A percentile compares a stretch with the other conserved stretches of the same genome.
Conservation (phyloP, 2,113 vertebrate species). For the Himantopus leucocephalus region DNA sequence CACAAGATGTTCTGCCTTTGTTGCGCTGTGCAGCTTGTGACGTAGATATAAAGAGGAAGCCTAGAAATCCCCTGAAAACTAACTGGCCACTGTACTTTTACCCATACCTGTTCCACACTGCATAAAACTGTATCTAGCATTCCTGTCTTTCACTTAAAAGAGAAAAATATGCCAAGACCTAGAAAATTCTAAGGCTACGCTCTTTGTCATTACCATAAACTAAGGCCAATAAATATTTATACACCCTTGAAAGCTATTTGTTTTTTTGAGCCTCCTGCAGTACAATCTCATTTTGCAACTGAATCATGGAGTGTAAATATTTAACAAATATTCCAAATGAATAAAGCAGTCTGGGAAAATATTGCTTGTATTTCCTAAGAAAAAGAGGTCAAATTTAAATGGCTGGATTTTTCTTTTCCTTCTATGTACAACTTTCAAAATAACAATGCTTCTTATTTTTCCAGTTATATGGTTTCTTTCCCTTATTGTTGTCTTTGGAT, state of each 20-base stretch:
- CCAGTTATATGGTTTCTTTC: background rate
- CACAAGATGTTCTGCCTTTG: background rate
- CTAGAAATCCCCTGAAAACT: background rate
- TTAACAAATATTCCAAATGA: background rate
- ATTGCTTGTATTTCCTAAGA: background rate
- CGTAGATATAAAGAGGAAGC: background rate
- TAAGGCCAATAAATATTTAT: background rate
- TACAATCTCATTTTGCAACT: background rate
- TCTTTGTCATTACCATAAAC: background rate
- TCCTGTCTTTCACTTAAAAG: background rate
- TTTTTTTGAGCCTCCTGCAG: background rate
- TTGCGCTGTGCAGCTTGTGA: background rate
- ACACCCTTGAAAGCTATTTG: background rate
- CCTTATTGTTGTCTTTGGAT: background rate
- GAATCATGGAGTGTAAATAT: background rate
- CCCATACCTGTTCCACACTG: too few species aligned
- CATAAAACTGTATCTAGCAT: background rate
- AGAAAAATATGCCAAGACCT: background rate
- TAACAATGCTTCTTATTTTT: background rate
- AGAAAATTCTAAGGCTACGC: background rate
- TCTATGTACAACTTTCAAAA: background rate
- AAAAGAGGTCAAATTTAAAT: background rate
- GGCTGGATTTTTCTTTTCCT: background rate
- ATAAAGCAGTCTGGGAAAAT: background rate
- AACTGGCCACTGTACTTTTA: background rate